Conservation (phyloP, 2,888 invertebrate genomes). For the Mycalesis mineus region DNA sequence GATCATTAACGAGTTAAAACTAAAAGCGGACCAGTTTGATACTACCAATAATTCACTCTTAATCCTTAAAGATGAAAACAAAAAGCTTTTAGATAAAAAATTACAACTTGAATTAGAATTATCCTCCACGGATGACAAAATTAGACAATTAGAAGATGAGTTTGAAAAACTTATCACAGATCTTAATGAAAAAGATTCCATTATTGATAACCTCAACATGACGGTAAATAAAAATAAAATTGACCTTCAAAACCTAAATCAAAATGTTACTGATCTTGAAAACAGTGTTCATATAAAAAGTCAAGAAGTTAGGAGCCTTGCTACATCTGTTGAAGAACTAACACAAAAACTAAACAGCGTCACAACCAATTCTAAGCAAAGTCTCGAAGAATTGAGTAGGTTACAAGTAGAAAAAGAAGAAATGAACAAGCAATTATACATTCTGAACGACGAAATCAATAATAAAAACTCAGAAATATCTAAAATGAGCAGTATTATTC, state of each 20-base stretch:
- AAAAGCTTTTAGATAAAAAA: slow-evolving; percentile 43
- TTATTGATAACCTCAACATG: slow-evolving; percentile 52
- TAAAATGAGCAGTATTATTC: slow-evolving; percentile 36
- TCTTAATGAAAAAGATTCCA: slow-evolving; percentile 62
- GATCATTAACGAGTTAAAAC: slow-evolving; percentile 42
- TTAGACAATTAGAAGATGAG: slow-evolving; percentile 59
- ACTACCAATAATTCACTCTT: slow-evolving; percentile 41
- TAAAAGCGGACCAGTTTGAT: slow-evolving; percentile 42
- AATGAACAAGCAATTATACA: slow-evolving; percentile 43
- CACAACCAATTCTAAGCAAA: slow-evolving; percentile 36
- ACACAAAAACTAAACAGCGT: slow-evolving; percentile 38
- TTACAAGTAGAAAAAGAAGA: slow-evolving; percentile 52
- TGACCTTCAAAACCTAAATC: slow-evolving; percentile 38
- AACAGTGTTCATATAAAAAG: slow-evolving; percentile 44
- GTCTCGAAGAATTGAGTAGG: slow-evolving; percentile 45
- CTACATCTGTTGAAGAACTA: slow-evolving; percentile 39
- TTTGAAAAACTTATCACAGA: slow-evolving; percentile 54
- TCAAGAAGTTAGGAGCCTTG: slow-evolving; percentile 51
- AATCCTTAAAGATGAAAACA: slow-evolving; percentile 49
- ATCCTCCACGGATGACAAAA: slow-evolving; percentile 50
- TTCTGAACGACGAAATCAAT: slow-evolving; percentile 48
- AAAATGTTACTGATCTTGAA: slow-evolving; percentile 46
- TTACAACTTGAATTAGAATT: slow-evolving; percentile 50
- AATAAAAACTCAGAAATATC: slow-evolving; percentile 49
- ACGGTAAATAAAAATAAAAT: slow-evolving; percentile 44